Evolutionary conservation across 2,113 vertebrate species (phyloP).

Genomic region (Passer montanus): DNA sequence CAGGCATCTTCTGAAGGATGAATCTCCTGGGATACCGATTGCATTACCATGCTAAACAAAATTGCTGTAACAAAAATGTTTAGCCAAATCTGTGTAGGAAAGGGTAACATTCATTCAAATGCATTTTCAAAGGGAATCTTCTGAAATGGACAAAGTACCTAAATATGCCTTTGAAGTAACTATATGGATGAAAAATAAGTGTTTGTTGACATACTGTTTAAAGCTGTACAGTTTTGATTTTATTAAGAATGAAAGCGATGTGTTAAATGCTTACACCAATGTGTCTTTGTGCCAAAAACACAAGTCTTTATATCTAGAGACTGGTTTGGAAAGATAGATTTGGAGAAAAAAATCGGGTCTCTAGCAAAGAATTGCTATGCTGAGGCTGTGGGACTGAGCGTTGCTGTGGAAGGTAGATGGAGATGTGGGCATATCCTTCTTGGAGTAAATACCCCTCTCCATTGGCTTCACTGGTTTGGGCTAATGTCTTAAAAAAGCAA

Average conservation of each 20-base stretch:
- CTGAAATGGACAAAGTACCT: neutral
- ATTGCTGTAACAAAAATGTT: constrained; percentile 45
- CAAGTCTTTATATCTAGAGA: neutral
- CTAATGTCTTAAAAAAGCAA: neutral
- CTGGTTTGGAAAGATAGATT: neutral
- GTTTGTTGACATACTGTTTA: neutral
- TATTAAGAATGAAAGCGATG: neutral
- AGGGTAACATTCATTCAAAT: neutral
- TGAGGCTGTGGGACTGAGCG: neutral
- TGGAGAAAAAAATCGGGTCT: neutral
- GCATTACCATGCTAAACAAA: constrained; percentile 42
- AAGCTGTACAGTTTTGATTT: neutral
- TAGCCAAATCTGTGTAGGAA: neutral
- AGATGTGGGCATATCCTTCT: neutral
- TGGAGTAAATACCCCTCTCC: neutral
- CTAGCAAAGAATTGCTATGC: neutral
- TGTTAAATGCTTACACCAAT: neutral
- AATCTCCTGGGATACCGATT: constrained; percentile 4
- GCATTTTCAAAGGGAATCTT: constrained; percentile 8
- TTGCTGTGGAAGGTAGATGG: neutral
- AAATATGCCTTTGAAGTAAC: constrained; percentile 15
- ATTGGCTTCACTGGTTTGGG: neutral
- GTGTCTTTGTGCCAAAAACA: neutral
- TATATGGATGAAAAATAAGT: neutral
- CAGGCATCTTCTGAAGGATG: constrained; percentile 18